Percentiles rank a stretch among this genome's conserved stretches.
Conservation (phyloP, 2,888 invertebrate species). For the Cremastinae sp. region DNA sequence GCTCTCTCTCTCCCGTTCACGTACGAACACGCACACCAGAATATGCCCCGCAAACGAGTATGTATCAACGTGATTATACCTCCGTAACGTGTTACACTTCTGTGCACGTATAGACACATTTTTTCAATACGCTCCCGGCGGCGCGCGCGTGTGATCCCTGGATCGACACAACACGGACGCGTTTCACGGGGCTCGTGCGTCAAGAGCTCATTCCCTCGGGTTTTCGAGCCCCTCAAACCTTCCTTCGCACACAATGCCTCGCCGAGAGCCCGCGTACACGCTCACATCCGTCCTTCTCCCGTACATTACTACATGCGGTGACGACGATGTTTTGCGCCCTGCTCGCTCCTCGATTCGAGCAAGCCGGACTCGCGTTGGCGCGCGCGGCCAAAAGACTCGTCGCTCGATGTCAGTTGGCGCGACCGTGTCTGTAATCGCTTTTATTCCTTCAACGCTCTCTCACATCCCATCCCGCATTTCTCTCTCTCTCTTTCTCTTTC, state of each 20-base stretch:
- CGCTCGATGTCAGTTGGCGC: slow-evolving; percentile 48
- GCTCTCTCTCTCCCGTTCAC: slow-evolving; percentile 35
- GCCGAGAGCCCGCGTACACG: slow-evolving; percentile 4
- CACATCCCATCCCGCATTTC: background rate
- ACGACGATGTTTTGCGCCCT: slow-evolving; percentile 38
- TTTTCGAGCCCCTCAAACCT: slow-evolving; percentile 46
- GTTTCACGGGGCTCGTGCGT: slow-evolving; percentile 46
- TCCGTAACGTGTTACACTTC: slow-evolving; percentile 1
- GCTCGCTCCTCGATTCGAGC: slow-evolving; percentile 10
- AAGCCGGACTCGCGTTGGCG: slow-evolving; percentile 52
- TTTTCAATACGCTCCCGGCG: too few species aligned
- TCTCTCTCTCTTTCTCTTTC: background rate
- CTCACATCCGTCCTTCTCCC: slow-evolving; percentile 31
- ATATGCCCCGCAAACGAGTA: background rate
- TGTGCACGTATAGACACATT: slow-evolving; percentile 2
- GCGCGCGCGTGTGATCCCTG: slow-evolving; percentile 42
- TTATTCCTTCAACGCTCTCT: slow-evolving; percentile 1
- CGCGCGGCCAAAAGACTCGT: slow-evolving; percentile 48
- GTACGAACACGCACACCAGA: slow-evolving; percentile 16
- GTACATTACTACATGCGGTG: slow-evolving; percentile 31
- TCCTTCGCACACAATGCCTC: slow-evolving; percentile 38
- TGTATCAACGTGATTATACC: slow-evolving; percentile 29
- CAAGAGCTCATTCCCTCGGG: slow-evolving; percentile 50
- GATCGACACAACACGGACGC: slow-evolving; percentile 31
- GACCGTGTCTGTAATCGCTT: slow-evolving; percentile 46